Percentiles rank a stretch among this genome's conserved stretches.
These are phyloP conservation scores for Acanthosepion pharaonis DNA, from an alignment of 2,888 invertebrate genomes.

Conservation along the genomic window DNA sequence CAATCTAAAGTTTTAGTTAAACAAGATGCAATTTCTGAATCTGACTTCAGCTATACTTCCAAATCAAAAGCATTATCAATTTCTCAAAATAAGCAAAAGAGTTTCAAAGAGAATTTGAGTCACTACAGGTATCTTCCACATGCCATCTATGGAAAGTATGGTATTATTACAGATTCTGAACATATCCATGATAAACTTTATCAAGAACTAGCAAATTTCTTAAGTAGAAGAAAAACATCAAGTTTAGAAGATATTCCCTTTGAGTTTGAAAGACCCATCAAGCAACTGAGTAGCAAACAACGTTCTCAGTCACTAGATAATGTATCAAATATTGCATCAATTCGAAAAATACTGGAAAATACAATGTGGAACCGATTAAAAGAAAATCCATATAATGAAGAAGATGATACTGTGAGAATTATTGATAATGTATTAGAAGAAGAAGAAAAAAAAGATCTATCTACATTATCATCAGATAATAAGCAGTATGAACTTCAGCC, in stretches of 20 bases:
- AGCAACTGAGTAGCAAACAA: neutral
- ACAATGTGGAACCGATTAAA: constrained; percentile 43
- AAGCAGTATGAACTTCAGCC: neutral
- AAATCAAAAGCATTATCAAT: neutral
- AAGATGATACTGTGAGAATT: constrained; percentile 8
- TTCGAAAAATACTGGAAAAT: constrained; percentile 44
- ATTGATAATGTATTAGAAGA: constrained; percentile 46
- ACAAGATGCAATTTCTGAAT: neutral
- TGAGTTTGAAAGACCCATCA: neutral
- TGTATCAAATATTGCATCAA: constrained; percentile 8
- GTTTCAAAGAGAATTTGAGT: neutral
- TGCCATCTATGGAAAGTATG: constrained; percentile 25
- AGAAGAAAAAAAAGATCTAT: constrained; percentile 36
- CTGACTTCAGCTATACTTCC: neutral
- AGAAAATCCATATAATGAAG: neutral
- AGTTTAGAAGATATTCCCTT: constrained; percentile 36
- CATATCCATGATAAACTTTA: constrained; percentile 44
- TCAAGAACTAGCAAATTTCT: neutral
- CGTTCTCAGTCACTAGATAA: constrained; percentile 42
- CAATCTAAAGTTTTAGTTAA: neutral
- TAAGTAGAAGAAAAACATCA: neutral
- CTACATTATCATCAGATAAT: neutral
- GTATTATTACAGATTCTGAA: constrained; percentile 34
- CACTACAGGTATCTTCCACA: neutral
- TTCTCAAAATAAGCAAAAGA: neutral